These are phyloP conservation scores for Pinctada fucata DNA, from an alignment of 2,888 invertebrate genomes.

Conservation along the genomic window DNA sequence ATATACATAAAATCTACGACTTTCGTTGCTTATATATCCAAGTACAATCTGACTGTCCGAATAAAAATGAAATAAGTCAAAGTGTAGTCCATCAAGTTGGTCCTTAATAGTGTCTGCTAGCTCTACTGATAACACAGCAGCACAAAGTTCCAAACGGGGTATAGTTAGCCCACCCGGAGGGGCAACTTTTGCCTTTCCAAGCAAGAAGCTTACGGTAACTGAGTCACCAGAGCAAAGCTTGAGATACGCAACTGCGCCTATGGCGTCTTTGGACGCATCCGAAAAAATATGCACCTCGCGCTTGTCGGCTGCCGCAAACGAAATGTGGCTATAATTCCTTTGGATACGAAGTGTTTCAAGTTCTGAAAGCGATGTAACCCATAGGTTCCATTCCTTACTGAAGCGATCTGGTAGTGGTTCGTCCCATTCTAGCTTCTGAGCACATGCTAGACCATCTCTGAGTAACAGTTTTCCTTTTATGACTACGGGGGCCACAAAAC, in stretches of 20 bases:
- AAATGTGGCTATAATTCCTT: too few relatives aligned
- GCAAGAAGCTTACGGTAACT: neutral
- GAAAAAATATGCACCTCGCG: constrained; percentile 2
- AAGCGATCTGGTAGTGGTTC: too few relatives aligned
- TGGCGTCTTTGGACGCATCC: neutral
- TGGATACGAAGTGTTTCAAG: too few relatives aligned
- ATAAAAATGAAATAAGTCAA: neutral
- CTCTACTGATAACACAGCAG: neutral
- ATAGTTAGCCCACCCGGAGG: neutral
- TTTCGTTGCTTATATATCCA: neutral
- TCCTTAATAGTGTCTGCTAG: neutral
- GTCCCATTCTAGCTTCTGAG: too few relatives aligned
- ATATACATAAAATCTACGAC: neutral
- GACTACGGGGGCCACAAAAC: too few relatives aligned
- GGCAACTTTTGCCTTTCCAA: neutral
- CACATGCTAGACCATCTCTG: too few relatives aligned
- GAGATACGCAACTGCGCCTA: neutral
- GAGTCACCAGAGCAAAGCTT: neutral
- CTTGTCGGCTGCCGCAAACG: too few relatives aligned
- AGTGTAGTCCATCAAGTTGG: neutral
- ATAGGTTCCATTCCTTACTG: too few relatives aligned
- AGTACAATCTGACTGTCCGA: neutral
- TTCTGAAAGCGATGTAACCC: too few relatives aligned
- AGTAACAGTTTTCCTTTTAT: too few relatives aligned
- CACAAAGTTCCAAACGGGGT: neutral